Evolutionary conservation across 2,888 invertebrate genomes (phyloP).

Genomic region (Neoscelio sp.): DNA sequence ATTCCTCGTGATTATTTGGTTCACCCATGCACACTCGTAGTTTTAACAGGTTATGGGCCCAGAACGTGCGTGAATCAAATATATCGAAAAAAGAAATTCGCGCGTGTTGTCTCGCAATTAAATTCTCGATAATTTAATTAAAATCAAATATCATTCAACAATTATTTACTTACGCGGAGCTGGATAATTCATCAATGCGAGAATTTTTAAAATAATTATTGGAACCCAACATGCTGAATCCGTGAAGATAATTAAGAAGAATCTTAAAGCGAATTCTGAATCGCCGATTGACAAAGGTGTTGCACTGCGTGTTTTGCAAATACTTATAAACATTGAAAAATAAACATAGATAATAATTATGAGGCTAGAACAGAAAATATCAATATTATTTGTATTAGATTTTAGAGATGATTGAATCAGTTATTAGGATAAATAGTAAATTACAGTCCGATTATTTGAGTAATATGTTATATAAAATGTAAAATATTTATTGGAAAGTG

Average conservation of each 20-base stretch:
- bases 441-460: too few relatives aligned
- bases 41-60: too few relatives aligned
- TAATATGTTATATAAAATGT: too few relatives aligned
- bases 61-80: too few relatives aligned
- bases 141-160: not conserved
- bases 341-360: slow-evolving; percentile 86
- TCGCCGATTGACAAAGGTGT: slow-evolving; percentile 86
- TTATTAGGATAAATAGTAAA: too few relatives aligned
- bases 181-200: slow-evolving; percentile 84
- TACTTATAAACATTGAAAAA: slow-evolving; percentile 86
- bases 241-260: slow-evolving; percentile 89
- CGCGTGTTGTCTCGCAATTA: too few relatives aligned
- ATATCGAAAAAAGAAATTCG: too few relatives aligned
- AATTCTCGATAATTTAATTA: too few relatives aligned
- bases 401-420: too few relatives aligned
- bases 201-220: slow-evolving; percentile 86
- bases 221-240: slow-evolving; percentile 90
- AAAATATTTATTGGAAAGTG: too few relatives aligned
- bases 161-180: slow-evolving; percentile 82
- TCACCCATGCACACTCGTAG: too few relatives aligned
- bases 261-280: slow-evolving; percentile 87
- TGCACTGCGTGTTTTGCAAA: slow-evolving; percentile 86
- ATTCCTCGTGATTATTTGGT: too few relatives aligned
- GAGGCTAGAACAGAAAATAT: slow-evolving; percentile 81
- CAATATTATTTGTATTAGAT: not conserved